Conservation (phyloP, 2,113 vertebrate genomes). For the Neomonachus schauinslandi region DNA sequence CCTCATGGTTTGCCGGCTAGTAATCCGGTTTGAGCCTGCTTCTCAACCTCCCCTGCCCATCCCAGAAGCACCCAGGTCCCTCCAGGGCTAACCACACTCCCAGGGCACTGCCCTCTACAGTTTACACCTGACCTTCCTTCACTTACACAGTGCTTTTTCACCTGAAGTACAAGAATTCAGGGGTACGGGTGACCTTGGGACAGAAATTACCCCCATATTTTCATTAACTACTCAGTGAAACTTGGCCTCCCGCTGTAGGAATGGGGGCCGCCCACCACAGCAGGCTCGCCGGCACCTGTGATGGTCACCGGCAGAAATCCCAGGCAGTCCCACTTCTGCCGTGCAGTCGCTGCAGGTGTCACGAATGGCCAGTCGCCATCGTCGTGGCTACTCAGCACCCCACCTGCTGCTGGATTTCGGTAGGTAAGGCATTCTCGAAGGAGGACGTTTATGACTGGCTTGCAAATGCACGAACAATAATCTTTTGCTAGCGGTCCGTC, state of each 20-base stretch:
- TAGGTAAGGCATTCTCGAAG: background rate
- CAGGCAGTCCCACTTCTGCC: background rate
- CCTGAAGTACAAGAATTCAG: background rate
- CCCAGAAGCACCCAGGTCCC: background rate
- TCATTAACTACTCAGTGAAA: background rate
- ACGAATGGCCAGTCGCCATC: background rate
- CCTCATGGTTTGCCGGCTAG: background rate
- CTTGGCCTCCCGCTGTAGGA: background rate
- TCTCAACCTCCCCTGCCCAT: background rate
- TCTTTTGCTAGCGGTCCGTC: background rate
- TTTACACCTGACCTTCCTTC: background rate
- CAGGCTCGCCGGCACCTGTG: background rate
- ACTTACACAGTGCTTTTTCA: background rate
- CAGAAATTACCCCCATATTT: background rate
- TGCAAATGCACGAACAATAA: background rate
- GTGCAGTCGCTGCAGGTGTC: background rate
- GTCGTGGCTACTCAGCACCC: background rate
- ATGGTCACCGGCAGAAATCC: background rate
- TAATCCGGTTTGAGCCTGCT: background rate
- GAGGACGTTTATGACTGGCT: background rate
- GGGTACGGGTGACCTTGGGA: background rate
- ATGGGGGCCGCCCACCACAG: background rate
- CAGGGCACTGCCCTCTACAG: too few species aligned
- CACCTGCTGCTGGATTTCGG: background rate
- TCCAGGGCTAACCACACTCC: background rate